Evolutionary conservation across 2,797 vertebrate species (phyloP).

Genomic region (Eutrigla gurnardus): DNA sequence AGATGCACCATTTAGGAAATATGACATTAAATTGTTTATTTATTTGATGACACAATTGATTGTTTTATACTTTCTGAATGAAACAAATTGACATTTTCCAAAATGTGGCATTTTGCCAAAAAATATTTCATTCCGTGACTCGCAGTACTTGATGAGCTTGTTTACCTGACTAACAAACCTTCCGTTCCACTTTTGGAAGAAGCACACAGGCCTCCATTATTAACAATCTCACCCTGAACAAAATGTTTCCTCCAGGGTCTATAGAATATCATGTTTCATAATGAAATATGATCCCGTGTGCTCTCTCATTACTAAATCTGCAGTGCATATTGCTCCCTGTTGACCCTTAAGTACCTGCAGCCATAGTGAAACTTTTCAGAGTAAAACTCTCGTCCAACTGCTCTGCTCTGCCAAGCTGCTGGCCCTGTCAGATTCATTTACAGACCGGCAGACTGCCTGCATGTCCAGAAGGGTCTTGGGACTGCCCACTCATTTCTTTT

Average conservation of each 20-base stretch:
- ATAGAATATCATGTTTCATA: constrained; percentile 44
- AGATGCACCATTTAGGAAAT: background rate
- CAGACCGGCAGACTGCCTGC: constrained; percentile 58
- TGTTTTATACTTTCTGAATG: no score
- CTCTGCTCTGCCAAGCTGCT: constrained; percentile 50
- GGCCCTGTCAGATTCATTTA: constrained; percentile 65
- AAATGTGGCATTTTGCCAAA: background rate
- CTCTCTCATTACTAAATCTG: constrained; percentile 47
- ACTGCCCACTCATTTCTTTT: constrained; percentile 67
- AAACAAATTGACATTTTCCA: background rate
- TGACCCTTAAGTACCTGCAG: constrained; percentile 62
- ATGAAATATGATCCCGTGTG: constrained; percentile 45
- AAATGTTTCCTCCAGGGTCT: constrained; percentile 23
- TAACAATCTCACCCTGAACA: constrained; percentile 33
- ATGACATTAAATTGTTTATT: background rate
- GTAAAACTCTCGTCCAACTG: constrained; percentile 48
- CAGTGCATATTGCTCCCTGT: constrained; percentile 41
- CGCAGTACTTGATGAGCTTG: constrained; percentile 14
- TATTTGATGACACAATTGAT: background rate
- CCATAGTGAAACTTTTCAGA: constrained; percentile 57
- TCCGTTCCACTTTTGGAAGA: constrained; percentile 12
- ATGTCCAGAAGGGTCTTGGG: constrained; percentile 61
- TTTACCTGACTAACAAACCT: constrained; percentile 10
- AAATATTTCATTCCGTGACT: background rate
- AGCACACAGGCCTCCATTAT: constrained; percentile 31